phyloP scores from a whole-genome alignment of 1,140 invertebrate genomes.

The Uloborus diversus region DNA sequence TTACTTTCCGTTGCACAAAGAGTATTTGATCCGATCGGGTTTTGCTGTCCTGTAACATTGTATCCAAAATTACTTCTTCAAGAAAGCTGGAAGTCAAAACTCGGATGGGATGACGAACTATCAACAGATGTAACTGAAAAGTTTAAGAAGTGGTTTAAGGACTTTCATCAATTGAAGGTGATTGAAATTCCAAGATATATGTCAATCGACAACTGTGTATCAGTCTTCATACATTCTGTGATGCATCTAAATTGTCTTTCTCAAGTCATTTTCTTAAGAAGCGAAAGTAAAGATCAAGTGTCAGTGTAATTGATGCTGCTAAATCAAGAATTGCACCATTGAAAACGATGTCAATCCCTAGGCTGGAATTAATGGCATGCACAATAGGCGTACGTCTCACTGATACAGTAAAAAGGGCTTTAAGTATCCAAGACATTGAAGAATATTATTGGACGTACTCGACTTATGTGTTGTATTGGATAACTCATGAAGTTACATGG shows the following conservation, averaged over 20 bases:
- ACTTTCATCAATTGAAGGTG: not conserved
- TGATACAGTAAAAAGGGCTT: too few species aligned
- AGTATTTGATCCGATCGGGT: slow-evolving; percentile 13
- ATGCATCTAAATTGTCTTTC: slow-evolving; percentile 2
- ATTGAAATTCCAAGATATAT: not conserved
- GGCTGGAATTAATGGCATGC: too few species aligned
- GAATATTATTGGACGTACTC: slow-evolving; percentile 16
- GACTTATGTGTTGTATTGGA: slow-evolving; percentile 3
- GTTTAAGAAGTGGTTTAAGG: slow-evolving; percentile 5
- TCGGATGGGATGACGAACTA: slow-evolving; percentile 2
- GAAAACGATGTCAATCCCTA: not conserved
- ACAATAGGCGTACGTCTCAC: too few species aligned
- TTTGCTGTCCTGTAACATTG: slow-evolving; percentile 1
- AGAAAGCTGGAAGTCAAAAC: slow-evolving; percentile 10
- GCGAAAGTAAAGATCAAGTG: not conserved
- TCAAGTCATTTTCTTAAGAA: not conserved
- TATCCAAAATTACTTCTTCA: slow-evolving; percentile 7
- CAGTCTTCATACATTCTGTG: not conserved
- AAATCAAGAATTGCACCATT: slow-evolving; percentile 6
- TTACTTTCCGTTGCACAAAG: not conserved
- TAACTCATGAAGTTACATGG: not conserved
- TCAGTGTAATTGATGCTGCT: too few species aligned
- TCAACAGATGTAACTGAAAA: not conserved
- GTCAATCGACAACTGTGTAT: not conserved
- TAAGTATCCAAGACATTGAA: too few species aligned